phyloP scores from a whole-genome alignment of 2,888 invertebrate genomes.

The Melanostoma mellinum region DNA sequence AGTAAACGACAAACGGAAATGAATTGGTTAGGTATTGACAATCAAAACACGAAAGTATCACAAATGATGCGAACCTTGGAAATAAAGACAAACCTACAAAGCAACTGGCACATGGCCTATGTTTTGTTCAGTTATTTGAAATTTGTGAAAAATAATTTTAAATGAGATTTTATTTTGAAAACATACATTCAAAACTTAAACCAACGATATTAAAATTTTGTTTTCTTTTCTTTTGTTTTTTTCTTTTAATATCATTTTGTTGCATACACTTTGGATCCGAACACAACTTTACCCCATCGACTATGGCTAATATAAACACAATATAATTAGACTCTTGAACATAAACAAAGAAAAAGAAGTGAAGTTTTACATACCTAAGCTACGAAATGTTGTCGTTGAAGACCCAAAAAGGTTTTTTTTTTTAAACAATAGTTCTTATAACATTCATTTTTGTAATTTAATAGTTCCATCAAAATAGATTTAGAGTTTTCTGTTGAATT shows the following conservation, averaged over 20 bases:
- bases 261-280: conserved; percentile 61
- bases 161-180: too few relatives aligned
- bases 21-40: too few relatives aligned
- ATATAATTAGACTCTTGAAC: neutral
- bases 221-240: neutral
- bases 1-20: too few relatives aligned
- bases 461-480: conserved; percentile 22
- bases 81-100: too few relatives aligned
- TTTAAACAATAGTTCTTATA: conserved; percentile 18
- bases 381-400: conserved; percentile 76
- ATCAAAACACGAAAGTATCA: too few relatives aligned
- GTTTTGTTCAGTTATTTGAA: too few relatives aligned
- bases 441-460: conserved; percentile 27
- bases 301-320: conserved; percentile 23
- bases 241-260: conserved; percentile 56
- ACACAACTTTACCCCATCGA: conserved; percentile 27
- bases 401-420: conserved; percentile 77
- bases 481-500: conserved; percentile 26
- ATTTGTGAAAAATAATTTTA: too few relatives aligned
- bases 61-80: too few relatives aligned
- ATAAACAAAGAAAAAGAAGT: conserved; percentile 78
- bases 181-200: neutral
- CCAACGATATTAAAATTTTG: conserved; percentile 18
- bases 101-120: too few relatives aligned
- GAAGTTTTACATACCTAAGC: conserved; percentile 79